Base-by-base conservation (phyloP, 1,140 invertebrate species). In the Kradibia gibbosae region DNA sequence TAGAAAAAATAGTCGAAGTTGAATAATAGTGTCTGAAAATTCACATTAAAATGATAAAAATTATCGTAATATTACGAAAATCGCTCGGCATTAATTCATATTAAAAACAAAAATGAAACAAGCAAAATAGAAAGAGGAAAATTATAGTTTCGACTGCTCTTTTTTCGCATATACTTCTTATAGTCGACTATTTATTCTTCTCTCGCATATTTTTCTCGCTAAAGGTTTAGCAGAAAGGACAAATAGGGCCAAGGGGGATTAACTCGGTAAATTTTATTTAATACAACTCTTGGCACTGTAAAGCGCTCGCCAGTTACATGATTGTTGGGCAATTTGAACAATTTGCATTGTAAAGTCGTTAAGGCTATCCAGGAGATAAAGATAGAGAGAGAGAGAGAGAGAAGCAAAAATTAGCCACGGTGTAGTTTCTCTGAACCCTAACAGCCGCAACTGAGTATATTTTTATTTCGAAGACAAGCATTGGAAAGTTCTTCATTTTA, bases 341-440 rank as follows among this genome's bases (percentile, higher is more conserved):
- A 83, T 83, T 83, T 83, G 82, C 82, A 83, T 83, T 83, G 79
- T 83, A 81, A 78, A 81, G 75, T 78, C 78, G 78, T 78, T 81
- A 76, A 73, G 53, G 39, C 53, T 39, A 7, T 3, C 34, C 1
- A 10, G 62, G 42, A n/a, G 28, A n/a, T 10, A 53, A 20, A 53
- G 50, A 3, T 5, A 11, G 60, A 34, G 28, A 62, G 60, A 62
- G 28, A 36, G 60, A 62, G 57, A 7, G 57, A 60, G 57, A 36
- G 50, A 45, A 70, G 25, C 53, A 20, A 28, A 45, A 65, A 72
- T 48, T 28, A 72, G 67, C 36, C 67, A n/a, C 4, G 62, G 22
- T 4, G 39, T 39, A 65, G 28, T 67, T 36, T 67, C 34, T 7
- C 28, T 25, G 42, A 15, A 31, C 71, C 0, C 71, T 10, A 4